A percentile compares a stretch with the other conserved stretches of the same genome.
Conservation (phyloP, 1,140 invertebrate genomes). For the Caenorhabditis inopinata region DNA sequence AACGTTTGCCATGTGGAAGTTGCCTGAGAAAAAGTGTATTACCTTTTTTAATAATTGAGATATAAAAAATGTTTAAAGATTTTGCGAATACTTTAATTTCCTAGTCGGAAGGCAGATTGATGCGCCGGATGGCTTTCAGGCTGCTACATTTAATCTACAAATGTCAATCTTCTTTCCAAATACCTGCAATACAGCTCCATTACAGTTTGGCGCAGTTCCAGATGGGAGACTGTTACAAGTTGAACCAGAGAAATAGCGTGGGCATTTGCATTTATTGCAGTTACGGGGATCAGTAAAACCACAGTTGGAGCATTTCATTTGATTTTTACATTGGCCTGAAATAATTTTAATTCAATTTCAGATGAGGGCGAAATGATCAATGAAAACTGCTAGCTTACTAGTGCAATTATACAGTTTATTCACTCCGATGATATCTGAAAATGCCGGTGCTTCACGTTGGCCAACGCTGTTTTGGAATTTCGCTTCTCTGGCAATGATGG, state of each 20-base stretch:
- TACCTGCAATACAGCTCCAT: slow-evolving; percentile 3
- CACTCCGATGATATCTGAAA: slow-evolving; percentile 15
- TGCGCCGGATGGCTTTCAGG: too few species aligned
- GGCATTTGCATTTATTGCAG: slow-evolving; percentile 26
- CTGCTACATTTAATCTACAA: too few species aligned
- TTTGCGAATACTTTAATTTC: too few species aligned
- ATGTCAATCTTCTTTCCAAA: background rate
- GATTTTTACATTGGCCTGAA: background rate
- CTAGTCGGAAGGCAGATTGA: too few species aligned
- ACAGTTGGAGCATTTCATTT: slow-evolving; percentile 9
- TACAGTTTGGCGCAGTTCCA: slow-evolving; percentile 30
- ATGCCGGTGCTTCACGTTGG: slow-evolving; percentile 33
- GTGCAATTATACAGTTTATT: slow-evolving; percentile 28
- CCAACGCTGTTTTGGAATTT: slow-evolving; percentile 5
- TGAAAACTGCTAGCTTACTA: background rate
- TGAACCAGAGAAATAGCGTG: background rate
- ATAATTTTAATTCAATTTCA: too few species aligned
- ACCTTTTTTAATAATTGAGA: too few species aligned
- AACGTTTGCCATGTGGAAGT: slow-evolving; percentile 6
- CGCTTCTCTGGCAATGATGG: background rate
- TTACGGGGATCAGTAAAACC: slow-evolving; percentile 14
- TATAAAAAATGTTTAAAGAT: too few species aligned
- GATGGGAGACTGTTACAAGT: background rate
- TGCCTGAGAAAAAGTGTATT: background rate
- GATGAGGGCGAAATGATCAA: too few species aligned